A percentile compares a stretch with the other conserved stretches of the same genome.
Conservation (phyloP, 2,888 invertebrate genomes). For the Caenorhabditis plicata region DNA sequence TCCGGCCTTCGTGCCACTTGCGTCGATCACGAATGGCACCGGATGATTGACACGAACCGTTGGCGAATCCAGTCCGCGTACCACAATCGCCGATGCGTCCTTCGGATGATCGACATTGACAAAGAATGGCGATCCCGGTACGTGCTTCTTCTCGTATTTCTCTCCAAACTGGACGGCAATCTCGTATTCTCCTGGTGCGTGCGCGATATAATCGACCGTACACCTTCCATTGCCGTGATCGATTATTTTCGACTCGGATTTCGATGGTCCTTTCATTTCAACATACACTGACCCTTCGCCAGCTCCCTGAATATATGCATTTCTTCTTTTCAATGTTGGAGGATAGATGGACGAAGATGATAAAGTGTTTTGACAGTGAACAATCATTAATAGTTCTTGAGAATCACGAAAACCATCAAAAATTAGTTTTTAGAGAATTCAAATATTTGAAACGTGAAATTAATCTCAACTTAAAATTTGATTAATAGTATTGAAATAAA, state of each 20-base stretch:
- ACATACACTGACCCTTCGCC: conserved; percentile 93
- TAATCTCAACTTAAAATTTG: too few relatives aligned
- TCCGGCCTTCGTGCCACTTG: conserved; percentile 31
- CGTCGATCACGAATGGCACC: conserved; percentile 35
- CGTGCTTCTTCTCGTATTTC: conserved; percentile 34
- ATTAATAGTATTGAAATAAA: too few relatives aligned
- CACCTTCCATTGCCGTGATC: conserved; percentile 93
- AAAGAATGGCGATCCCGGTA: conserved; percentile 46
- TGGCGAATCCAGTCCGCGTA: conserved; percentile 31
- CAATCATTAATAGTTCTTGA: too few relatives aligned
- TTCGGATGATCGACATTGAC: conserved; percentile 35
- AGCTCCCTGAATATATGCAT: conserved; percentile 76
- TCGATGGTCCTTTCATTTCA: conserved; percentile 94
- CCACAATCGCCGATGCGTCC: conserved; percentile 22
- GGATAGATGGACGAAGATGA: too few relatives aligned
- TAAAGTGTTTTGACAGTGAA: too few relatives aligned
- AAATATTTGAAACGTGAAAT: too few relatives aligned
- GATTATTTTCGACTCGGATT: conserved; percentile 71
- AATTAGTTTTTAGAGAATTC: too few relatives aligned
- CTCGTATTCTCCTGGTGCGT: conserved; percentile 83
- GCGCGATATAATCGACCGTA: conserved; percentile 89
- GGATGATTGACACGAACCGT: conserved; percentile 23
- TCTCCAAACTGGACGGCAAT: conserved; percentile 47
- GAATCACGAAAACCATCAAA: too few relatives aligned
- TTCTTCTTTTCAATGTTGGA: too few relatives aligned